Percentiles rank a stretch among this genome's conserved stretches.
Conservation (phyloP, 2,888 invertebrate species). For the Petrophora chlorosata region DNA sequence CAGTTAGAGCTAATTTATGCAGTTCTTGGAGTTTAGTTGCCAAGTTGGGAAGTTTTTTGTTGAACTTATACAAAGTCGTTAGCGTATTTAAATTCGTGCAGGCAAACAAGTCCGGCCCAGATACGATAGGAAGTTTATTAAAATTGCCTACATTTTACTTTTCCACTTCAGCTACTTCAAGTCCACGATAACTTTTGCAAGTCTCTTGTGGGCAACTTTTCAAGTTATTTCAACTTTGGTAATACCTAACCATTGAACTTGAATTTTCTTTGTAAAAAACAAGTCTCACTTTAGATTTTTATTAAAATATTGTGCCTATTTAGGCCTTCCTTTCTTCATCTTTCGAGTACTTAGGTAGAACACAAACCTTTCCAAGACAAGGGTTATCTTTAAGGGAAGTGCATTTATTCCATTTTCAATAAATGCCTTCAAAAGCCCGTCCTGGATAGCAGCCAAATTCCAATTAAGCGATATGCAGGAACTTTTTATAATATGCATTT, state of each 20-base stretch:
- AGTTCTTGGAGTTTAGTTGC: constrained; percentile 40
- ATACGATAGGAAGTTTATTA: constrained; percentile 24
- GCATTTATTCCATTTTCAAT: constrained; percentile 20
- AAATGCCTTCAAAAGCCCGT: constrained; percentile 1
- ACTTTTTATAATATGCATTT: constrained; percentile 32
- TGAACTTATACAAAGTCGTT: constrained; percentile 43
- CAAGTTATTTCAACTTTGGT: constrained; percentile 17
- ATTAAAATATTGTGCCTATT: too few relatives aligned
- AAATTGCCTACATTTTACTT: constrained; percentile 22
- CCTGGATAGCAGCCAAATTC: constrained; percentile 38
- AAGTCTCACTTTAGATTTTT: too few relatives aligned
- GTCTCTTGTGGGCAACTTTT: constrained; percentile 12
- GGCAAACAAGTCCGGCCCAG: constrained; percentile 24
- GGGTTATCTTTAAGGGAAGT: neutral
- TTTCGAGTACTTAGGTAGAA: too few relatives aligned
- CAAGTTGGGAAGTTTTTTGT: constrained; percentile 44
- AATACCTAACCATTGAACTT: neutral
- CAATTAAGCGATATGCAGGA: constrained; percentile 40
- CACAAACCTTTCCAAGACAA: neutral
- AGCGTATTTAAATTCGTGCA: constrained; percentile 36
- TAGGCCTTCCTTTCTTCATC: too few relatives aligned
- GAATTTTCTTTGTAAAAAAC: too few relatives aligned
- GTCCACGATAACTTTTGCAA: constrained; percentile 22
- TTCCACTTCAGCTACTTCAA: constrained; percentile 11
- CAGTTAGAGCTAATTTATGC: constrained; percentile 43